Base-by-base conservation (phyloP, 1,140 invertebrate species). In the Meloidogyne hapla region DNA sequence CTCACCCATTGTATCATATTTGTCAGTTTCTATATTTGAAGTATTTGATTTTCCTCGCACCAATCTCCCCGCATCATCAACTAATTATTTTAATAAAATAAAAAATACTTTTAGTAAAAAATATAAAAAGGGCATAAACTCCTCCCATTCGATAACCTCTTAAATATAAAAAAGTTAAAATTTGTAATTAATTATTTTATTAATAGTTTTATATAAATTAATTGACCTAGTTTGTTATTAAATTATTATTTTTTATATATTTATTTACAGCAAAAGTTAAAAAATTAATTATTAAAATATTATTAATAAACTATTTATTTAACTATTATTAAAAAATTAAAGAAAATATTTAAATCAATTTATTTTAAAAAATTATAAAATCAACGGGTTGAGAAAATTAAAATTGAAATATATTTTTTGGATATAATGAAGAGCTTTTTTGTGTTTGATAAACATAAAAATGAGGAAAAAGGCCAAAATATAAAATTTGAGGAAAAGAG, bases 41-140 rank as follows among this genome's bases (percentile, higher is more conserved):
- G 23, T 73, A 4, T n/a, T 21, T 21, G 71, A 73, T 40, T 92
- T 92, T 64, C 94, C 93, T 73, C 95, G 91, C 76, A 96, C 93
- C 85, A 93, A 94, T 87, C 95, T 95, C 75, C 96, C 96, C 78
- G 91, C 92, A 82, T 92, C 93, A 89, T 98, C 95, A 42, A 94
- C 90, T 91, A 84, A 26, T 88, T 86, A 18, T 21, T 45, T 23
- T 25, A 69, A 69, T 13, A 12, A 3, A 56, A 56, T n/a, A 45
- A 15, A 2, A 45, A 45, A 5, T 42, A 45, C 8, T n/a, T 56
- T 56, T n/a, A 56, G 4, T 48, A 6, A 56, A 56, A 15, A 15
- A n/a, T 6, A n/a, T 56, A n/a, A n/a, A 15, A 8, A 56, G 4
- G 5, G 4, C n/a, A 56, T n/a, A 0, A n/a, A n/a, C 48, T 56